Conservation (phyloP, 2,888 invertebrate species). For the Orthosia incerta region DNA sequence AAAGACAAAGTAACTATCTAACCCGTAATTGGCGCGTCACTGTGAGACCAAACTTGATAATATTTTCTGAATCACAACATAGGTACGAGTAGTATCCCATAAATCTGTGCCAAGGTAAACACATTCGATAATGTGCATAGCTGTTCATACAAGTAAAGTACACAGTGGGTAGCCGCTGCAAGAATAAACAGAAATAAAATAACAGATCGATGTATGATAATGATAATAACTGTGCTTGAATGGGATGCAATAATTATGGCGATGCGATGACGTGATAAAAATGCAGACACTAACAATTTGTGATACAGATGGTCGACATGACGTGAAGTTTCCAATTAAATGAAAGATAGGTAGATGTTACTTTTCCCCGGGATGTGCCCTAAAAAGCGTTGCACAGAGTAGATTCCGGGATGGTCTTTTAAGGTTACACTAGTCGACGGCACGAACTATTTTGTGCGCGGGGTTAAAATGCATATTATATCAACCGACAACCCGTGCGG, state of each 20-base stretch:
- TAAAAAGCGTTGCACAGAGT: too few species aligned
- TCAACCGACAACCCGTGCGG: too few species aligned
- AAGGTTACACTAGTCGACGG: too few species aligned
- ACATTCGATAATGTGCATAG: constrained; percentile 4
- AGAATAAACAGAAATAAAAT: constrained; percentile 53
- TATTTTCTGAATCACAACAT: background rate
- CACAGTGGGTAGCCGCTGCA: constrained; percentile 20
- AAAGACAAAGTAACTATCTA: background rate
- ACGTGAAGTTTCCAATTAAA: constrained; percentile 2
- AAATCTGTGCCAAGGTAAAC: constrained; percentile 10
- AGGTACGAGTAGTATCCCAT: background rate
- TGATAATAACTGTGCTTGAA: constrained; percentile 12
- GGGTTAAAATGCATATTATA: too few species aligned
- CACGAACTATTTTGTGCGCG: too few species aligned
- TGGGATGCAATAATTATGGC: constrained; percentile 25
- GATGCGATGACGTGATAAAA: constrained; percentile 11
- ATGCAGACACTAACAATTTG: background rate
- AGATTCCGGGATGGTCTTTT: too few species aligned
- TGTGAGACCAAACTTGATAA: background rate
- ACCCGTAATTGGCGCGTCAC: background rate
- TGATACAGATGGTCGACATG: background rate
- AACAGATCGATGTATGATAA: constrained; percentile 26
- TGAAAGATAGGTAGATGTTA: too few species aligned
- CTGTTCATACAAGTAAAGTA: constrained; percentile 23
- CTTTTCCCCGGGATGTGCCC: too few species aligned